phyloP scores from a whole-genome alignment of 2,797 vertebrate species.

The Peromyscus eremicus region DNA sequence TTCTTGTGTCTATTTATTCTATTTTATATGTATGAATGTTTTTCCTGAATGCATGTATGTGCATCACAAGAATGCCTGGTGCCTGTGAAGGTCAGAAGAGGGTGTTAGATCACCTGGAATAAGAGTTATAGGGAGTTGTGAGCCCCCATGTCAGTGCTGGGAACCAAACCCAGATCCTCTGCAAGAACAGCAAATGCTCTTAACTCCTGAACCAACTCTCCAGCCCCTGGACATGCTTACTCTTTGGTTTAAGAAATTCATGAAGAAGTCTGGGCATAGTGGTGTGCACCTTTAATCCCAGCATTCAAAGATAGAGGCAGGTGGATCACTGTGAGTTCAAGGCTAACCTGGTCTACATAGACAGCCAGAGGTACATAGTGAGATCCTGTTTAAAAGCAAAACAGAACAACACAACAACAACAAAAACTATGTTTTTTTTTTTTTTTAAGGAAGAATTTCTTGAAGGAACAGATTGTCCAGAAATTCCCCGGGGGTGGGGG shows the following conservation, averaged over 20 bases:
- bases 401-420: not conserved
- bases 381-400: not conserved
- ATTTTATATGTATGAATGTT: not conserved
- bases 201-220: not conserved
- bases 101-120: not conserved
- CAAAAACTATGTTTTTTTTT: not conserved
- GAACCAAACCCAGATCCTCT: not conserved
- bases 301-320: not conserved
- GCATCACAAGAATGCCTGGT: no score
- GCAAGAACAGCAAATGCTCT: not conserved
- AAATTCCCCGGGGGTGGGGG: not conserved
- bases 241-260: slow-evolving; percentile 16
- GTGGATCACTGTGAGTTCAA: not conserved
- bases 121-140: not conserved
- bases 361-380: not conserved
- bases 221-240: not conserved
- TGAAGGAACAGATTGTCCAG: not conserved
- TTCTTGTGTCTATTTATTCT: not conserved
- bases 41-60: not conserved
- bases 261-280: not conserved
- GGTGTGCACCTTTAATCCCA: not conserved
- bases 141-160: not conserved
- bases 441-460: not conserved
- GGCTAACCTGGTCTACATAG: not conserved
- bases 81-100: not conserved